Percentiles rank a stretch among this genome's conserved stretches.
These are phyloP conservation scores for Aeoliscus strigatus DNA, from an alignment of 2,797 vertebrate species.

Conservation along the genomic window DNA sequence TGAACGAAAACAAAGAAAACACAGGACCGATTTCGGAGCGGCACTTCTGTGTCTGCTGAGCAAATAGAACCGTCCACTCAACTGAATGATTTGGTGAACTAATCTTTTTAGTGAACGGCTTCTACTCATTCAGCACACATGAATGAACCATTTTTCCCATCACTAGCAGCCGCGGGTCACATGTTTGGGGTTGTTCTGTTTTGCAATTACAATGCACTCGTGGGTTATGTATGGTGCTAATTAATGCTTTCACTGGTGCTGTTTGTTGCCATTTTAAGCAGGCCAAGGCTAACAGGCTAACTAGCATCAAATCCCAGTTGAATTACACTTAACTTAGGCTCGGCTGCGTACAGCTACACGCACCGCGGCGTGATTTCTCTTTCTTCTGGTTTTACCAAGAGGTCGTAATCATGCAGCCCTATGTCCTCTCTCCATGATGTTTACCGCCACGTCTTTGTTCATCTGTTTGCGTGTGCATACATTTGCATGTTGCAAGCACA, in stretches of 20 bases:
- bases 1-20: no score
- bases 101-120: no score
- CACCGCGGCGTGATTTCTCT: conserved; percentile 2
- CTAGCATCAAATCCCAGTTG: conserved; percentile 32
- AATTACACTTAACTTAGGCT: conserved; percentile 15
- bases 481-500: conserved; percentile 52
- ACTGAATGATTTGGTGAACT: no score
- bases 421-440: conserved; percentile 26
- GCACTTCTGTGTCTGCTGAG: no score
- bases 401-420: conserved; percentile 5
- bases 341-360: conserved; percentile 1
- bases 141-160: no score
- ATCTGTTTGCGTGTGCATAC: conserved; percentile 27
- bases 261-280: conserved; percentile 49
- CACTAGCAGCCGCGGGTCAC: not conserved
- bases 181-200: conserved; percentile 21
- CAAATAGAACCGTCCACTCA: no score
- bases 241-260: conserved; percentile 43
- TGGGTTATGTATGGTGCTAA: conserved; percentile 32
- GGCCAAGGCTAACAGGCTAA: conserved; percentile 56
- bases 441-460: conserved; percentile 28
- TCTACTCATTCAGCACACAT: no score
- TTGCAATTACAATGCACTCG: conserved; percentile 8
- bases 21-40: no score
- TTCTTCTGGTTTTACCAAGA: not conserved